Conservation (phyloP, 2,113 vertebrate genomes). For the Scopus umbretta region DNA sequence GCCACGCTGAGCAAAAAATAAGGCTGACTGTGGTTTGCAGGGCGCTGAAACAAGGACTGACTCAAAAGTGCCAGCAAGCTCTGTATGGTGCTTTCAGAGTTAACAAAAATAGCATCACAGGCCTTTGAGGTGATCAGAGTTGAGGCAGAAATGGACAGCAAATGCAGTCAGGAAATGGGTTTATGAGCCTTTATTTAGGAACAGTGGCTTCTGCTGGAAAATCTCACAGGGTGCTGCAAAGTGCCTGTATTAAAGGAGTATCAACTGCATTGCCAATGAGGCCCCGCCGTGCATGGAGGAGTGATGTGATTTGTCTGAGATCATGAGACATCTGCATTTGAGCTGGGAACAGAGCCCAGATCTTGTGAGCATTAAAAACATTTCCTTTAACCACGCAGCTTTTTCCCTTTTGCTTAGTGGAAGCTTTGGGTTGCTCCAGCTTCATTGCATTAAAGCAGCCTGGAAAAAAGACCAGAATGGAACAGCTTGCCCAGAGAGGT, state of each 20-base stretch:
- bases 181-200: neutral
- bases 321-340: neutral
- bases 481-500: neutral
- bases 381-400: neutral
- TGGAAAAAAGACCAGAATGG: neutral
- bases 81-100: neutral
- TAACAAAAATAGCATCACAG: neutral
- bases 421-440: neutral
- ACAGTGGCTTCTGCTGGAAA: neutral
- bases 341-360: neutral
- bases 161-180: neutral
- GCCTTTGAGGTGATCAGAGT: neutral
- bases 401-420: neutral
- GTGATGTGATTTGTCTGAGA: neutral
- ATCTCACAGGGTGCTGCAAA: neutral
- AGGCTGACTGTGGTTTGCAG: neutral
- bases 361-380: neutral
- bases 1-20: neutral
- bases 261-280: fast-evolving
- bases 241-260: neutral
- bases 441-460: neutral
- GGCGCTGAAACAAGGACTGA: neutral
- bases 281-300: neutral
- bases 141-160: neutral
- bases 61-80: neutral